Conservation (phyloP, 2,113 vertebrate species). For the Hemichromis elongatus region DNA sequence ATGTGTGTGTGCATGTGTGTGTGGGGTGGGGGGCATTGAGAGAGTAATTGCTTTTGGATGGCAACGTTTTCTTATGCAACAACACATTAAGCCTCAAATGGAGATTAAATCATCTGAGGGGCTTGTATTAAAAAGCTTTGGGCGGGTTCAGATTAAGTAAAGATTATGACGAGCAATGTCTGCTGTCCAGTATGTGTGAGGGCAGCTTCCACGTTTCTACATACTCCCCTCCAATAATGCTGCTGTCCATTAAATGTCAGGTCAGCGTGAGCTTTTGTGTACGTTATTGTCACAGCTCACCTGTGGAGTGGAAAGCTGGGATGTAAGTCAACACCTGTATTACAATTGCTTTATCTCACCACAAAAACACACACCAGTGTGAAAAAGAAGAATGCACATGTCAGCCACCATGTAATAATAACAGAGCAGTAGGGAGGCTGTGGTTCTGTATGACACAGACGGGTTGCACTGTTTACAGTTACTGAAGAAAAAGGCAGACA, state of each 20-base stretch:
- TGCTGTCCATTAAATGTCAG: neutral
- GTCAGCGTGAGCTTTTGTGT: neutral
- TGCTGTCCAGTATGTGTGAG: neutral
- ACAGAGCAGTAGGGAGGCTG: neutral
- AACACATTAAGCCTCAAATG: conserved; percentile 33
- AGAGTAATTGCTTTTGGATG: conserved; percentile 6
- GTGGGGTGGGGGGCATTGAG: neutral
- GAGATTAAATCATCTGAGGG: conserved; percentile 39
- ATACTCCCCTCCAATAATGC: neutral
- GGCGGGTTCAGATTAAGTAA: conserved; percentile 36
- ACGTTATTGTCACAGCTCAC: neutral
- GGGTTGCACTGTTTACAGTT: neutral
- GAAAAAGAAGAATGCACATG: neutral
- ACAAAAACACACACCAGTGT: neutral
- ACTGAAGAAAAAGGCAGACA: neutral
- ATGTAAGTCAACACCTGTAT: neutral
- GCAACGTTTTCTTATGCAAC: conserved; percentile 43
- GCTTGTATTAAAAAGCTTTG: conserved; percentile 45
- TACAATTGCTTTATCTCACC: neutral
- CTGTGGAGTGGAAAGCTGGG: neutral
- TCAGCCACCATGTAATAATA: neutral
- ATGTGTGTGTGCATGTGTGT: neutral
- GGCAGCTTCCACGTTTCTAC: neutral
- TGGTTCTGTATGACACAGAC: neutral
- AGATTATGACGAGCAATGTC: conserved; percentile 47